Base-by-base conservation (phyloP, 1,140 invertebrate genomes). In the Trachymyrmex septentrionalis region DNA sequence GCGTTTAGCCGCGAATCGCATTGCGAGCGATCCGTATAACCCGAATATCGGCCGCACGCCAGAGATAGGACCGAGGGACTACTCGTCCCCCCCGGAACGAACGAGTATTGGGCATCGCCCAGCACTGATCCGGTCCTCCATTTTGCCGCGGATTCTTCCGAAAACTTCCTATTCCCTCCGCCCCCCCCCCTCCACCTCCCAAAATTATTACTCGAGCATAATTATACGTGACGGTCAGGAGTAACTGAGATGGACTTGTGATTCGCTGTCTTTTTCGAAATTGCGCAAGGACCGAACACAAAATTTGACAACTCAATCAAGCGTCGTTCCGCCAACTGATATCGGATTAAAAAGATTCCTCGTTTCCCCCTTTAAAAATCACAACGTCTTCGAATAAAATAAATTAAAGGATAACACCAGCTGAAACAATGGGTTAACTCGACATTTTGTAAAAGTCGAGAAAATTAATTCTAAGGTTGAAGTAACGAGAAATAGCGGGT, bases 1-100 rank as follows among this genome's bases (percentile, higher is more conserved):
- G 91, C 93, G 91, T 95, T 95, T 95, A 95, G 93, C 93, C 92
- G 92, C 92, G 93, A 93, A 95, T 94, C 93, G 90, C 93, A 94
- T 94, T 94, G 93, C 91, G 91, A 93, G 91, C 92, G 93, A 94
- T 94, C 93, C 93, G 92, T 94, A 92, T 93, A 94, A 94, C 92
- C 93, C 93, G 93, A 93, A 94, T 94, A 94, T 91, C 90, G 89
- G 90, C 89, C 87, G 90, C 90, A 90, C 87, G 88, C 89, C 82
- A 89, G 88, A 89, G 88, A 89, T 86, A 89, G 88, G 88, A 86
- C 88, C 87, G 76, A 80, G 82, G 87, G 75, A 86, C 88, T 78
- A 48, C 72, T 85, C 88, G 69, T 85, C 61, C 87, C 71, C 71
- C 67, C 67, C 85, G 75, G 44, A 75, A 86, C 75, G 76, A 89